These are phyloP conservation scores for Drosophila ercepeae DNA, from an alignment of 1,140 invertebrate species.

Conservation along the genomic window DNA sequence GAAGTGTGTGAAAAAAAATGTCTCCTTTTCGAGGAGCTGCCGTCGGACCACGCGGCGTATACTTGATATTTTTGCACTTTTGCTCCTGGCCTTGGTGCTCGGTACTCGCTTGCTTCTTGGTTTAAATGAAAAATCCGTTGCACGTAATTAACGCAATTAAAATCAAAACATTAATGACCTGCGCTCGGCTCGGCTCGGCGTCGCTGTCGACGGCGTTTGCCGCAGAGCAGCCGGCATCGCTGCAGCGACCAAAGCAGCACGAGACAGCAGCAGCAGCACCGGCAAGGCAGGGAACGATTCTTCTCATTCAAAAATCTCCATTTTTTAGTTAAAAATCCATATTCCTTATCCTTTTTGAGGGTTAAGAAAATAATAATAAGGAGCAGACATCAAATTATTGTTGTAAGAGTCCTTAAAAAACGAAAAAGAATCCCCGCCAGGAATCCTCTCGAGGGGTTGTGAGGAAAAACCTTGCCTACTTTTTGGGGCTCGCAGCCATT, in stretches of 20 bases:
- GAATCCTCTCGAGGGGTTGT: background rate
- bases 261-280: constrained; percentile 2
- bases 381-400: background rate
- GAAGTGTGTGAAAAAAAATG: constrained; percentile 1
- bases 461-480: constrained; percentile 47
- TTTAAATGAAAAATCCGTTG: constrained; percentile 80
- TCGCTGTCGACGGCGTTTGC: constrained; percentile 28
- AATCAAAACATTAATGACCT: constrained; percentile 84
- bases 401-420: background rate
- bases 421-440: no score
- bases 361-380: no score
- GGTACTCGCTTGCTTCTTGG: constrained; percentile 1
- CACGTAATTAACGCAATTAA: constrained; percentile 84
- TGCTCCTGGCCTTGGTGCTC: background rate
- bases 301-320: no score
- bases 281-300: no score
- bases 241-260: constrained; percentile 6
- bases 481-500: constrained; percentile 56
- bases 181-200: constrained; percentile 46
- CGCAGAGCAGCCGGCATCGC: constrained; percentile 14
- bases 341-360: no score
- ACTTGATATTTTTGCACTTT: constrained; percentile 23
- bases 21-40: background rate
- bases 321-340: no score
- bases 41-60: constrained; percentile 15